These are phyloP conservation scores for Eupithecia exiguata DNA, from an alignment of 2,888 invertebrate species.

Conservation along the genomic window DNA sequence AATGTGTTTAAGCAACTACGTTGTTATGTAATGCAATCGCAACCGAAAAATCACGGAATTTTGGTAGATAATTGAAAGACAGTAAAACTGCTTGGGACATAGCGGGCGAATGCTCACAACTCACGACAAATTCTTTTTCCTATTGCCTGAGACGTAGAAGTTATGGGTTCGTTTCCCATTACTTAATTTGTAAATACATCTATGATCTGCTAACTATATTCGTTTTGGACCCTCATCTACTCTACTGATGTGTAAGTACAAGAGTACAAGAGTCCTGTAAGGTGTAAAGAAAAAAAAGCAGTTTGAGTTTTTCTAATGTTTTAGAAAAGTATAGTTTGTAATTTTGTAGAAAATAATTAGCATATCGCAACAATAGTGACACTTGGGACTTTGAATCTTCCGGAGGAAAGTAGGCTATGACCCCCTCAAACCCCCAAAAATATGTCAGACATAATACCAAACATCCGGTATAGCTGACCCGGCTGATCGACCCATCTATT, in stretches of 20 bases:
- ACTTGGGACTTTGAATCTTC: too few species aligned
- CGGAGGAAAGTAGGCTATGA: too few species aligned
- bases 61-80: slow-evolving; percentile 13
- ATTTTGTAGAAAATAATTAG: too few species aligned
- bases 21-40: slow-evolving; percentile 47
- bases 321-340: too few species aligned
- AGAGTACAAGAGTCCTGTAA: too few species aligned
- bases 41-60: slow-evolving; percentile 27
- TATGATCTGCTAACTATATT: neutral
- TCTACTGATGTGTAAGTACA: neutral
- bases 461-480: too few species aligned
- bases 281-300: too few species aligned
- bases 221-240: neutral
- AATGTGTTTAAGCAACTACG: slow-evolving; percentile 47
- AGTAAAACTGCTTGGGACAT: slow-evolving; percentile 2
- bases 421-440: too few species aligned
- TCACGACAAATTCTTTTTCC: neutral
- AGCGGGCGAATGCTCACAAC: neutral
- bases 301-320: too few species aligned
- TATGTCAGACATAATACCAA: too few species aligned
- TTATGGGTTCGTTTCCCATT: neutral
- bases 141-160: neutral
- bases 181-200: neutral
- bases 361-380: too few species aligned
- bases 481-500: too few species aligned